Conservation (phyloP, 2,888 invertebrate species). For the Papilio elwesi region DNA sequence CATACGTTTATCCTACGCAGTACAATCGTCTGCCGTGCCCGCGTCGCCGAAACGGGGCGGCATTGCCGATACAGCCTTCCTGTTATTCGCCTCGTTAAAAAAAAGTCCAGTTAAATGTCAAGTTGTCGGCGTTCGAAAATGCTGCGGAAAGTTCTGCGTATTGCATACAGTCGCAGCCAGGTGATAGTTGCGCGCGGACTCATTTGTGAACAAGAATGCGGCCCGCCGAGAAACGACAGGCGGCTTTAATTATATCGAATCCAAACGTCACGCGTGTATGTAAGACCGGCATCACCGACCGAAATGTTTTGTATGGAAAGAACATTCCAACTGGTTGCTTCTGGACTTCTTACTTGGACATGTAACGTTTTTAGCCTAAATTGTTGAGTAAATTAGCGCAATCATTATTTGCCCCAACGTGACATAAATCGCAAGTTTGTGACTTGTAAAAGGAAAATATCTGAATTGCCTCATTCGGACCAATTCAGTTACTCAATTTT, state of each 20-base stretch:
- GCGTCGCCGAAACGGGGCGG: neutral
- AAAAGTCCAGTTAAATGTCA: constrained; percentile 35
- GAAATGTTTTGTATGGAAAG: neutral
- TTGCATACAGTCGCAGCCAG: constrained; percentile 28
- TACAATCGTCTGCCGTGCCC: neutral
- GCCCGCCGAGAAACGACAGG: neutral
- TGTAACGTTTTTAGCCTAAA: too few relatives aligned
- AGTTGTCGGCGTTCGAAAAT: constrained; percentile 32
- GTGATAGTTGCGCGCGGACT: constrained; percentile 34
- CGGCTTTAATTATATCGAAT: constrained; percentile 28
- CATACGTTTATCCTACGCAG: neutral
- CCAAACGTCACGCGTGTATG: neutral
- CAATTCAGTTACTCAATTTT: neutral
- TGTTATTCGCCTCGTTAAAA: constrained; percentile 38
- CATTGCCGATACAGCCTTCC: constrained; percentile 30
- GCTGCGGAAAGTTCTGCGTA: constrained; percentile 35
- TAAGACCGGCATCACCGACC: neutral
- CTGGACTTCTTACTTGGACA: too few relatives aligned
- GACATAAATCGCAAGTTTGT: too few relatives aligned
- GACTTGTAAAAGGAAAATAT: too few relatives aligned
- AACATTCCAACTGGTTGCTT: too few relatives aligned
- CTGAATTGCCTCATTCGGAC: too few relatives aligned
- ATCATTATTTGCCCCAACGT: too few relatives aligned
- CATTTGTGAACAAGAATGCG: constrained; percentile 15
- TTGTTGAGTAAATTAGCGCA: too few relatives aligned